Conservation (phyloP, 2,797 vertebrate species). For the Peromyscus melanophrys region DNA sequence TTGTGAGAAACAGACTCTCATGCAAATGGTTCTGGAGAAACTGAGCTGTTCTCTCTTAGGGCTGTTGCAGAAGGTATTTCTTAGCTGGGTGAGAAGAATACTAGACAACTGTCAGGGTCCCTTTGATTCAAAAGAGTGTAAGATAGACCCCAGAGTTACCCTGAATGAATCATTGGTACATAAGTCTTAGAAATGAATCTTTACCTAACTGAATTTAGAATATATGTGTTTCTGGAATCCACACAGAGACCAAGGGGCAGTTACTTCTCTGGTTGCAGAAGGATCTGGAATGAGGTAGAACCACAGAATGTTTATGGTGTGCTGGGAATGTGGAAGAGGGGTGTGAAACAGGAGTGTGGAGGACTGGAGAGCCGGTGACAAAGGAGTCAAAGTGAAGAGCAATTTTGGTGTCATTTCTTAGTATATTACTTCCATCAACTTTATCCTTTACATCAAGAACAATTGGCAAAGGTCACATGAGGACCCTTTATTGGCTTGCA, state of each 20-base stretch:
- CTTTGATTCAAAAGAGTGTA: slow-evolving; percentile 5
- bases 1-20: background rate
- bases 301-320: background rate
- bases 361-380: background rate
- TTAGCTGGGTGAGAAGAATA: background rate
- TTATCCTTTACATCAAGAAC: background rate
- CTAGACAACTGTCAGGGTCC: background rate
- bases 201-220: slow-evolving; percentile 18
- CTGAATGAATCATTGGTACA: background rate
- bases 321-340: background rate
- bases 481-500: background rate
- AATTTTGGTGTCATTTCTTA: background rate
- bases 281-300: background rate
- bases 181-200: slow-evolving; percentile 20
- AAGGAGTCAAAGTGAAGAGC: background rate
- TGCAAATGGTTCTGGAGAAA: slow-evolving; percentile 16
- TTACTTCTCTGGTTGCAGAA: background rate
- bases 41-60: background rate
- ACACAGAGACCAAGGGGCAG: background rate
- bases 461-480: background rate
- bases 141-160: background rate
- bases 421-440: background rate
- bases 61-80: background rate
- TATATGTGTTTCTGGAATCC: slow-evolving; percentile 5
- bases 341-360: background rate